phyloP scores from a whole-genome alignment of 2,113 vertebrate genomes.

The Sylvia atricapilla region DNA sequence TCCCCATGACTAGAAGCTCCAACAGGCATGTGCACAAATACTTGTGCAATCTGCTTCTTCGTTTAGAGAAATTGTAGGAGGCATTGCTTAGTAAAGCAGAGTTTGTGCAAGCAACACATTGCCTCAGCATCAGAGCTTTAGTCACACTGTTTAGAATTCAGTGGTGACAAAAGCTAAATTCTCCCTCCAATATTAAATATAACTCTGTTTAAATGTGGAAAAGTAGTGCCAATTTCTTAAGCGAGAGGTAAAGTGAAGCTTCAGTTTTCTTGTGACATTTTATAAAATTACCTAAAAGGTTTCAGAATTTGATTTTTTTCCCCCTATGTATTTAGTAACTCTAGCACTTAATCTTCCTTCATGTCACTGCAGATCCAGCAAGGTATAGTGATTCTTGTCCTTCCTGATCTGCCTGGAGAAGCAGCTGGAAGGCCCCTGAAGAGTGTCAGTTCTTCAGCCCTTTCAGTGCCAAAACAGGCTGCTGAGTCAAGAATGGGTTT shows the following conservation, averaged over 20 bases:
- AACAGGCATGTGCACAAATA: not conserved
- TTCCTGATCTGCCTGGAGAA: not conserved
- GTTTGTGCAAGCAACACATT: slow-evolving; percentile 3
- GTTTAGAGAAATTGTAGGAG: not conserved
- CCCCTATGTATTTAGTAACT: not conserved
- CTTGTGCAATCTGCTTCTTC: not conserved
- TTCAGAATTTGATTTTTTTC: not conserved
- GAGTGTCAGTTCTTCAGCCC: not conserved
- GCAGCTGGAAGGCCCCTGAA: not conserved
- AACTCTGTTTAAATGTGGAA: slow-evolving; percentile 4
- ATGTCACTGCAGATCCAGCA: not conserved
- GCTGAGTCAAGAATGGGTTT: not conserved
- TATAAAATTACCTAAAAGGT: slow-evolving; percentile 10
- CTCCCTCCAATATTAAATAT: slow-evolving; percentile 53
- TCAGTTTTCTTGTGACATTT: not conserved
- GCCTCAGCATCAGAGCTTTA: slow-evolving; percentile 33
- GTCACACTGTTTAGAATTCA: slow-evolving; percentile 30
- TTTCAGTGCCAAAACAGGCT: not conserved
- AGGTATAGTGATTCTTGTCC: not conserved
- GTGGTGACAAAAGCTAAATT: slow-evolving; percentile 37
- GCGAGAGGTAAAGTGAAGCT: not conserved
- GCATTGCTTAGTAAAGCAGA: slow-evolving; percentile 19
- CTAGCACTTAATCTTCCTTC: not conserved
- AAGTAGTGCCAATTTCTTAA: not conserved
- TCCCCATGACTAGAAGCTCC: not conserved